These are phyloP conservation scores for Rhinichthys klamathensis DNA, from an alignment of 2,113 vertebrate genomes.

Conservation along the genomic window DNA sequence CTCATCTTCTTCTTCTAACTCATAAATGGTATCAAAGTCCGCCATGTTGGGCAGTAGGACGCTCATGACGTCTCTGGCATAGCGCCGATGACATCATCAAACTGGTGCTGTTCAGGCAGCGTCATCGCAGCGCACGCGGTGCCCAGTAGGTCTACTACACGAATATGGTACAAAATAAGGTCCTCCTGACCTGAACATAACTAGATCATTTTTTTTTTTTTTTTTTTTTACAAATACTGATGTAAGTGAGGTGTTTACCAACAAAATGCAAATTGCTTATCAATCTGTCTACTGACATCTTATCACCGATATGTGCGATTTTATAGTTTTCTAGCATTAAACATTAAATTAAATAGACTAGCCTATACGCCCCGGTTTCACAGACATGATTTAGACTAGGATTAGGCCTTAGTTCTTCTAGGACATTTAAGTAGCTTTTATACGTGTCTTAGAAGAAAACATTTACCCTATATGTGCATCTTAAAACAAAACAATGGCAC, in stretches of 20 bases:
- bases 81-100: conserved; percentile 52
- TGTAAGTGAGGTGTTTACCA: too few relatives aligned
- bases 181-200: too few relatives aligned
- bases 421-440: too few relatives aligned
- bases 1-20: conserved; percentile 94
- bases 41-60: conserved; percentile 96
- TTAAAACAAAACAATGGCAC: too few relatives aligned
- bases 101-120: conserved; percentile 15
- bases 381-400: too few relatives aligned
- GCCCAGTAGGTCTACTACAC: background rate
- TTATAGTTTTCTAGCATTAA: background rate
- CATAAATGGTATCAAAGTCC: conserved; percentile 98
- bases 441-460: too few relatives aligned
- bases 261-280: too few relatives aligned
- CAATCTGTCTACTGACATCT: background rate
- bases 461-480: too few relatives aligned
- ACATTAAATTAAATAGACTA: background rate
- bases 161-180: background rate
- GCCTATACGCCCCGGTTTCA: too few relatives aligned
- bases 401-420: too few relatives aligned
- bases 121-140: background rate
- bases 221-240: too few relatives aligned
- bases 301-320: background rate
- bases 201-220: too few relatives aligned
- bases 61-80: conserved; percentile 85